These are phyloP conservation scores for Ips nitidus DNA, from an alignment of 1,140 invertebrate genomes.

Conservation along the genomic window DNA sequence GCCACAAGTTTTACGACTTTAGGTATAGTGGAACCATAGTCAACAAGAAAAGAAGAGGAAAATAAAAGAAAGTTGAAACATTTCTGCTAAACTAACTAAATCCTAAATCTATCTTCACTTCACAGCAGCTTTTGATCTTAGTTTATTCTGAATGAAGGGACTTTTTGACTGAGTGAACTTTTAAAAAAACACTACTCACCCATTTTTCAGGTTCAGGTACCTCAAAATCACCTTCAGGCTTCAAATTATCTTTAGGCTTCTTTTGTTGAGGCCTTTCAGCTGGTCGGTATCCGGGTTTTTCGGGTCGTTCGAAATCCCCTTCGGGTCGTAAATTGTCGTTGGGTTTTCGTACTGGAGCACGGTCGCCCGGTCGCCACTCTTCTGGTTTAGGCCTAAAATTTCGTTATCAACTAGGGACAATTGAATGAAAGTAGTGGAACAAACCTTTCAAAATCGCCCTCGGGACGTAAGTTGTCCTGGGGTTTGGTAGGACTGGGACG, in stretches of 20 bases:
- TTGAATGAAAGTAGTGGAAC: constrained; percentile 49
- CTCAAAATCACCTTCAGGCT: constrained; percentile 57
- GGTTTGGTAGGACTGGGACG: constrained; percentile 64
- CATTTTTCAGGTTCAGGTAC: constrained; percentile 52
- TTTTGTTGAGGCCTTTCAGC: constrained; percentile 61
- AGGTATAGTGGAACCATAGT: too few species aligned
- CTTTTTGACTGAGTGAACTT: constrained; percentile 56
- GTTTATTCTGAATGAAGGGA: constrained; percentile 54
- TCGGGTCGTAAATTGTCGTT: constrained; percentile 58
- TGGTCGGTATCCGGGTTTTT: constrained; percentile 51
- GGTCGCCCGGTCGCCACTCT: constrained; percentile 51
- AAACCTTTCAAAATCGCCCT: constrained; percentile 60
- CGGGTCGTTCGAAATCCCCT: constrained; percentile 60
- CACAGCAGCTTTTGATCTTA: constrained; percentile 57
- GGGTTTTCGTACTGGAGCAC: constrained; percentile 54
- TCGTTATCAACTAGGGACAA: constrained; percentile 36
- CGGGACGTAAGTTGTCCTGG: constrained; percentile 58
- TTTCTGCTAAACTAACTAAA: too few species aligned
- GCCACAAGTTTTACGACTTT: too few species aligned
- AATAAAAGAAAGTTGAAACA: too few species aligned
- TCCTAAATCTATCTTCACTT: constrained; percentile 27
- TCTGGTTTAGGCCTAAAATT: constrained; percentile 32
- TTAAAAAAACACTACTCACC: constrained; percentile 48
- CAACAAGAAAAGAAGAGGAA: too few species aligned
- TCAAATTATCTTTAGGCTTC: constrained; percentile 59